Percentiles rank a stretch among this genome's conserved stretches.
Conservation (phyloP, 2,888 invertebrate species). For the Notocelia uddmanniana region DNA sequence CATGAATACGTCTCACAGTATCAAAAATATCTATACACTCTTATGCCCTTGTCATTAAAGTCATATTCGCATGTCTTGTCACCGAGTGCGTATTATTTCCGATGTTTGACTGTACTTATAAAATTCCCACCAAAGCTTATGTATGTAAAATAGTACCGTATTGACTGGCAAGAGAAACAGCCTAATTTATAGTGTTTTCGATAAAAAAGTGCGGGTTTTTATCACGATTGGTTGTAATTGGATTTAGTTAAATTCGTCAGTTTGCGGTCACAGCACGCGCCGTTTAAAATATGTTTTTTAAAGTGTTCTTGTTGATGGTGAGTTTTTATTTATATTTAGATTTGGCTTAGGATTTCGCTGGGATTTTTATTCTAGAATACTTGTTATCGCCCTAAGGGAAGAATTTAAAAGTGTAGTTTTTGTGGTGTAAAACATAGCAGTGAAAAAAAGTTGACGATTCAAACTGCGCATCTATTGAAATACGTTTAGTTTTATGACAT, state of each 20-base stretch:
- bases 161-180: slow-evolving; percentile 49
- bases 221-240: slow-evolving; percentile 27
- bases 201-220: slow-evolving; percentile 47
- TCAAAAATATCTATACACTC: too few species aligned
- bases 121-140: slow-evolving; percentile 4
- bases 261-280: slow-evolving; percentile 24
- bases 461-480: too few species aligned
- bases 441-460: too few species aligned
- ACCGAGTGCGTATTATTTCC: too few species aligned
- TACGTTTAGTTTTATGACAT: too few species aligned
- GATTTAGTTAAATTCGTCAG: slow-evolving; percentile 35
- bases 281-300: slow-evolving; percentile 27
- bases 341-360: neutral
- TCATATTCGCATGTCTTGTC: too few species aligned
- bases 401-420: too few species aligned
- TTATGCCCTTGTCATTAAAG: too few species aligned
- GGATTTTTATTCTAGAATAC: neutral
- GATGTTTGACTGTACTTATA: neutral
- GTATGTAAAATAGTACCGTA: neutral
- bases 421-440: neutral
- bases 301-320: slow-evolving; percentile 26
- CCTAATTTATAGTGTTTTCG: slow-evolving; percentile 42
- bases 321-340: slow-evolving; percentile 15
- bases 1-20: too few species aligned
- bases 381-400: too few species aligned